Evolutionary conservation across 1,140 invertebrate species (phyloP), one percentile per base, ranked within the genome.

Genomic region (Hirudo medicinalis): DNA sequence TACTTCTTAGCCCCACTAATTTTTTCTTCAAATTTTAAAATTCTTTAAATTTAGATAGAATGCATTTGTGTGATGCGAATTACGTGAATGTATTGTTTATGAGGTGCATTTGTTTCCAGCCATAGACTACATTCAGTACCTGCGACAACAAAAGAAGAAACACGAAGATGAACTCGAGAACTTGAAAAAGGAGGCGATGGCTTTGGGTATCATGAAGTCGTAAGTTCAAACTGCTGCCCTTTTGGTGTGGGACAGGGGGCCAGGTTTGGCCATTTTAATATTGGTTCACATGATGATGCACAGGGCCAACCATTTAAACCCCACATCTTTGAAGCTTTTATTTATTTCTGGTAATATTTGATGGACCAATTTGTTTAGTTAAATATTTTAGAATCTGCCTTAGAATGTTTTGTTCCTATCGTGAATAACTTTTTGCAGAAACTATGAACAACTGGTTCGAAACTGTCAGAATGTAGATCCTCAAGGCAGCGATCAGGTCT

Each of bases 381-480:
- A 17, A 13, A 63, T 63, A 13, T 63, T 63, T 32, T 1, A 63
- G 60, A 63, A 13, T 53, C 32, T 70, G 6, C 25, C n/a, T n/a
- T 67, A 17, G 8, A 36, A 54, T 70, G 27, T 70, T 55, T 49
- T 49, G 43, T 49, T 5, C 15, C 11, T 13, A 68, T 8, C 25
- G 32, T n/a, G 4, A 8, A 3, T 68, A 11, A 36, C 11, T 15
- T 32, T 32, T 68, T 4, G 3, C 13, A 88, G 89, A 0, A 95
- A 95, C 80, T 96, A 97, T 80, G 92, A 97, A 79, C 90, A 93
- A 78, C 94, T 97, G 79, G 90, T 97, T 8, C 92, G 93, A 83
- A 91, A 92, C 29, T 92, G 96, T 80, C 92, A 96, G 79, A 89
- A 88, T n/a, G 89, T 92, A 76, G 90, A 91, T 2, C 89, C 90